Evolutionary conservation across 1,140 invertebrate species (phyloP).

Genomic region (Bombyx mandarina): DNA sequence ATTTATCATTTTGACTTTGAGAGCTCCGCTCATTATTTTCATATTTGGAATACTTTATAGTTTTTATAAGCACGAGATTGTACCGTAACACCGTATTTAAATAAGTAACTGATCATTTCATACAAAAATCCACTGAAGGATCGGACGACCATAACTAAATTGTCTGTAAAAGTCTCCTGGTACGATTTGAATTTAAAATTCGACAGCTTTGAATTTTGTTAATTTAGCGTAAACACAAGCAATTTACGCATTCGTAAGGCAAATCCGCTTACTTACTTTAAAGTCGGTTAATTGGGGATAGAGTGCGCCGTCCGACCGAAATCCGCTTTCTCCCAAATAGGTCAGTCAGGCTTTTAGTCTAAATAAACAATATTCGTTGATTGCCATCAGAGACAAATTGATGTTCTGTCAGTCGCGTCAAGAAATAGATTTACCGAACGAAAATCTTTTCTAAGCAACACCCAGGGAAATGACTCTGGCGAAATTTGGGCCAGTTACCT

Average conservation of each 20-base stretch:
- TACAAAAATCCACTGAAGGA: too few species aligned
- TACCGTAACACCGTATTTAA: too few species aligned
- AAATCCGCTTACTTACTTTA: slow-evolving; percentile 4
- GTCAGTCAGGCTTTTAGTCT: slow-evolving; percentile 2
- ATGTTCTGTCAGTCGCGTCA: neutral
- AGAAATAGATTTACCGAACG: slow-evolving; percentile 8
- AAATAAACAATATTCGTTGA: slow-evolving; percentile 6
- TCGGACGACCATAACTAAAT: too few species aligned
- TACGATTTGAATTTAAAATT: too few species aligned
- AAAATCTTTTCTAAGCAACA: slow-evolving; percentile 35
- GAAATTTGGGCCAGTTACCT: slow-evolving; percentile 56
- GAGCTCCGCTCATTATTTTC: too few species aligned
- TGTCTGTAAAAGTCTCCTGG: too few species aligned
- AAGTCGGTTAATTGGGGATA: slow-evolving; percentile 6
- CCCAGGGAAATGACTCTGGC: slow-evolving; percentile 44
- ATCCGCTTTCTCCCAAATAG: slow-evolving; percentile 3
- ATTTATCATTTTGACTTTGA: too few species aligned
- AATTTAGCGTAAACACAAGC: neutral
- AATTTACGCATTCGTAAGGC: neutral
- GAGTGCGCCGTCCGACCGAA: slow-evolving; percentile 2
- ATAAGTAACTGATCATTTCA: too few species aligned
- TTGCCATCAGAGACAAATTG: slow-evolving; percentile 1
- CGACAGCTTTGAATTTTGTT: neutral
- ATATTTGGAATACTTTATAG: too few species aligned
- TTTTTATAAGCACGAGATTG: too few species aligned